Base-by-base conservation (phyloP, 2,888 invertebrate genomes). In the Sarcophaga caerulescens region DNA sequence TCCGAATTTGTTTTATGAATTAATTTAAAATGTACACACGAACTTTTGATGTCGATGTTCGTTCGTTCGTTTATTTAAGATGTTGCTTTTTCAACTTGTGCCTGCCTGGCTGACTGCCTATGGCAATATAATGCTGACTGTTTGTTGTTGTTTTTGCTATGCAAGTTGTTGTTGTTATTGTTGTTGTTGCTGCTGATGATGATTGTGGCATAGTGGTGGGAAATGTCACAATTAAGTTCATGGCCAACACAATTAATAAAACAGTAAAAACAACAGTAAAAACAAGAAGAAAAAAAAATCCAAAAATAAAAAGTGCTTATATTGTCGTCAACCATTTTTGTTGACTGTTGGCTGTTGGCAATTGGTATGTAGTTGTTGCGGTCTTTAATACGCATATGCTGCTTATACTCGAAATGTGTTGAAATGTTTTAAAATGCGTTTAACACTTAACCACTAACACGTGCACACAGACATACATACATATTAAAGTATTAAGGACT, bases 151-250 rank as follows among this genome's bases (percentile, higher is more conserved):
- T 65, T 63, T 63, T 71, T 47, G 63, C 23, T 17, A 44, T 11
- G 47, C 47, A 62, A 70, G 57, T 65, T 19, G 25, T 81, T 78
- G 63, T 44, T 73, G 25, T 81, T 78, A 57, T 44, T 73, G 45
- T 25, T 19, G 25, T 1, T 79, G 45, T 12, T 66, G 71, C 44
- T 65, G 63, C 60, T 74, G 68, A 23, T 75, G 78, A 74, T 52
- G 70, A 70, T 84, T 83, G 83, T 70, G 83, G 77, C 44, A 59
- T 60, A 66, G 75, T 76, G 69, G 69, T 74, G 80, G 69, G 73
- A 86, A 84, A 83, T 81, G 77, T 65, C 63, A 84, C 83, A 84
- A 86, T 84, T 84, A 86, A 86, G 85, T 86, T 84, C 83, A 86
- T 83, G 85, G 85, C 73, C 85, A 84, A 86, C 63, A 45, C 83